Base-by-base conservation (phyloP, 2,113 vertebrate genomes). In the Thryonomys swinderianus region DNA sequence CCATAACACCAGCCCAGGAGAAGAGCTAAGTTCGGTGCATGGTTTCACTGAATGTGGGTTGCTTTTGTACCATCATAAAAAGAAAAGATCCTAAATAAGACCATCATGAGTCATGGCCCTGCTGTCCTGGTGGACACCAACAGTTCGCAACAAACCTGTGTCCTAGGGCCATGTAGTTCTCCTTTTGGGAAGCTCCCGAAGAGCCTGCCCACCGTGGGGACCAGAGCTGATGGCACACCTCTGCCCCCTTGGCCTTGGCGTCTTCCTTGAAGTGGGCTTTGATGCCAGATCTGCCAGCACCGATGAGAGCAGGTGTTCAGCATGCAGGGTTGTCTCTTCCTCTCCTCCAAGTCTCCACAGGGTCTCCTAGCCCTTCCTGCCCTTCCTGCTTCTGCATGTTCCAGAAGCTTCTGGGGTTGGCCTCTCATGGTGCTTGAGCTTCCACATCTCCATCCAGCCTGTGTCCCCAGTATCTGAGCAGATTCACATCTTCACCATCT, bases 281-380 rank as follows among this genome's bases (percentile, higher is more conserved):
- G 53, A 55, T 12, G 53, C 53, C 53, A 9, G 12, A 16, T 55
- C 53, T 14, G 53, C 53, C 11, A 16, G 53, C 53, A 16, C 53
- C 18, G 27, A 62, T 27, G 27, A 16, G 2, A 27, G 61, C 61
- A 62, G 61, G 17, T 30, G 18, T 27, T 62, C 25, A 30, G 45
- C 30, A 20, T 1, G 30, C 0, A 3, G 16, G 45, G 4, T 1
- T 0, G 32, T 17, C 20, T 45, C 7, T 25, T 45, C 32, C 20
- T 16, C 23, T 21, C 20, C 51, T 16, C 74, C 8, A 37, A 45
- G 71, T 12, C 42, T 74, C 42, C 25, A 30, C 1, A 42, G 42
- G 71, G 23, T 45, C 42, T 74, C 71, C 74, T 17, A 32, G 45
- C 48, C 45, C 45, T n/a, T n/a, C n/a, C 30, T 78, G 74, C 74